Evolutionary conservation across 2,888 invertebrate genomes (phyloP).

Genomic region (Trachelus troglodyta): DNA sequence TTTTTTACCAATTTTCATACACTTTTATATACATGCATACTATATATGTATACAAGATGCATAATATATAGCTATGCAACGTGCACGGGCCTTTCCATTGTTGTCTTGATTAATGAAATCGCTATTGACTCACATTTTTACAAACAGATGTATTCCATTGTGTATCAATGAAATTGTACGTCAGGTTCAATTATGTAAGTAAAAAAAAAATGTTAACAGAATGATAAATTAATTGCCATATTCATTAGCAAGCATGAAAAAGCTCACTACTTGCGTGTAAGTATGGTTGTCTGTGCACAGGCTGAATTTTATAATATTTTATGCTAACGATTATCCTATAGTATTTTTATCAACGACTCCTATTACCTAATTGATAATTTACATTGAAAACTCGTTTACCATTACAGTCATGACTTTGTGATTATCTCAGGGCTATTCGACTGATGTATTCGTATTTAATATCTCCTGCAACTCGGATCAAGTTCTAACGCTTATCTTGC

Average conservation of each 20-base stretch:
- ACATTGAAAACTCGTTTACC: background rate
- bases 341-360: background rate
- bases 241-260: background rate
- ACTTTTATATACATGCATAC: background rate
- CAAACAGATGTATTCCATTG: background rate
- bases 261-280: background rate
- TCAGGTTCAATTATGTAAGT: background rate
- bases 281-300: background rate
- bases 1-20: background rate
- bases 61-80: too few species aligned
- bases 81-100: background rate
- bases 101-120: background rate
- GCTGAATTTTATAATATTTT: background rate
- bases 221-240: background rate
- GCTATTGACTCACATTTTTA: background rate
- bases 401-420: background rate
- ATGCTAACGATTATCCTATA: background rate
- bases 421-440: background rate
- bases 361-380: background rate
- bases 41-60: too few species aligned
- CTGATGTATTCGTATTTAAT: background rate
- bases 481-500: too few species aligned
- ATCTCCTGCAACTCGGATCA: background rate
- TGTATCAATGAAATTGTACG: background rate
- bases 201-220: background rate